phyloP scores from a whole-genome alignment of 2,888 invertebrate genomes.

The Microdon myrmicae region DNA sequence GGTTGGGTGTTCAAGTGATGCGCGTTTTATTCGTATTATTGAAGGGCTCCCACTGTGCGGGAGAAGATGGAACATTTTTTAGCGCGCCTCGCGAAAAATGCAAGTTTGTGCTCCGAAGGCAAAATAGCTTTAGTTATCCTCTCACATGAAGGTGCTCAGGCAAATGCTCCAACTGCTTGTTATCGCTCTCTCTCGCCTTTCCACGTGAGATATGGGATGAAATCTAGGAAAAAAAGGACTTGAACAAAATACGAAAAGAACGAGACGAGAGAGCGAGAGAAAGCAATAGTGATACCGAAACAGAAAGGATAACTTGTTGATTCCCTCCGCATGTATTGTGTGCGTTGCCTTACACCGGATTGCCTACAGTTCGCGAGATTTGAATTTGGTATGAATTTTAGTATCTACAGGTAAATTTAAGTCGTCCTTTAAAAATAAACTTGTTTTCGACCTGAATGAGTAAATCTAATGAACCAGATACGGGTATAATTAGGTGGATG shows the following conservation, averaged over 20 bases:
- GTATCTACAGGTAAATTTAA: conserved; percentile 45
- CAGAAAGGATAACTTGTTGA: conserved; percentile 48
- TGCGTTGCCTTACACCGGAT: neutral
- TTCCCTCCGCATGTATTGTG: conserved; percentile 21
- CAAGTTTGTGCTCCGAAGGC: conserved; percentile 30
- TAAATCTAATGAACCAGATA: conserved; percentile 40
- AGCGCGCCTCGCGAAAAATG: conserved; percentile 47
- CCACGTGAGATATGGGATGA: too few species aligned
- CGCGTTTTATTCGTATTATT: too few species aligned
- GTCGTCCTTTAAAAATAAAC: conserved; percentile 8
- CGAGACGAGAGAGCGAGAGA: conserved; percentile 34
- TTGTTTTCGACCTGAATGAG: conserved; percentile 11
- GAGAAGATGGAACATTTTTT: conserved; percentile 1
- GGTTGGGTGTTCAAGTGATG: too few species aligned
- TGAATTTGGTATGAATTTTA: conserved; percentile 42
- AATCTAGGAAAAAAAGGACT: too few species aligned
- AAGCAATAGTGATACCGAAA: conserved; percentile 37
- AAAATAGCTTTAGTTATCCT: conserved; percentile 27
- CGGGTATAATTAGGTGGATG: too few species aligned
- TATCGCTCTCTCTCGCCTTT: conserved; percentile 35
- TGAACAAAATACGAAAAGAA: conserved; percentile 10
- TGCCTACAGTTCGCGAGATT: conserved; percentile 18
- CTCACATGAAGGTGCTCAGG: conserved; percentile 29
- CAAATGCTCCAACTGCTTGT: neutral
- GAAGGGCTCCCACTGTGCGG: conserved; percentile 7